These are phyloP conservation scores for Pterostichus niger DNA, from an alignment of 2,888 invertebrate genomes.

Conservation along the genomic window DNA sequence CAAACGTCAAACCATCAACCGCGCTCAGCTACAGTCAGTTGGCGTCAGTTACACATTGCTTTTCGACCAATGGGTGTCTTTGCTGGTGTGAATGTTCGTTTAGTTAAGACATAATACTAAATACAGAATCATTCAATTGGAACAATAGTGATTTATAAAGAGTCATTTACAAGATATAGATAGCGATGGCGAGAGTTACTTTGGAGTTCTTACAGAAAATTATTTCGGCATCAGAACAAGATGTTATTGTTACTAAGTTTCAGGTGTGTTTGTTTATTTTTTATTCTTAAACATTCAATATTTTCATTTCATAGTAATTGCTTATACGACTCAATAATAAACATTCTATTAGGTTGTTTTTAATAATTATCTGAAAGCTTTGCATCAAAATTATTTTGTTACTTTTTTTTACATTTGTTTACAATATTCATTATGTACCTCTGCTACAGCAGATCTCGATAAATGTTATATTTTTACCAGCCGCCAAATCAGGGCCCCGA, in stretches of 20 bases:
- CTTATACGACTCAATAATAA: too few species aligned
- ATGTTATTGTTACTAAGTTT: constrained; percentile 56
- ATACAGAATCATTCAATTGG: too few species aligned
- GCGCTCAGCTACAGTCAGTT: constrained; percentile 4
- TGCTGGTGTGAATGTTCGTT: not conserved
- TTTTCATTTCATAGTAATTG: not conserved
- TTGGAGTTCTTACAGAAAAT: constrained; percentile 61
- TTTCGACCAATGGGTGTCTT: not conserved
- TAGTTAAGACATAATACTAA: not conserved
- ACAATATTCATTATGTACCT: too few species aligned
- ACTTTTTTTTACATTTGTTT: too few species aligned
- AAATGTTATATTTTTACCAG: too few species aligned
- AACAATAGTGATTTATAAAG: not conserved
- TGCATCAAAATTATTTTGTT: too few species aligned
- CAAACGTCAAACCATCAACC: constrained; percentile 10
- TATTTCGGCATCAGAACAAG: constrained; percentile 39
- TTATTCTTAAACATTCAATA: not conserved
- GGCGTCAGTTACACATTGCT: not conserved
- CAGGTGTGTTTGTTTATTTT: constrained; percentile 45
- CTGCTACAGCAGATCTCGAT: too few species aligned
- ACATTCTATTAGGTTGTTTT: too few species aligned
- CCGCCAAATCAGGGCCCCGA: too few species aligned
- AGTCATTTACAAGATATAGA: not conserved
- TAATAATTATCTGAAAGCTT: too few species aligned
- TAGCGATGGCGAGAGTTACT: constrained; percentile 25